Conservation (phyloP, 1,140 invertebrate genomes). For the Spodoptera frugiperda region DNA sequence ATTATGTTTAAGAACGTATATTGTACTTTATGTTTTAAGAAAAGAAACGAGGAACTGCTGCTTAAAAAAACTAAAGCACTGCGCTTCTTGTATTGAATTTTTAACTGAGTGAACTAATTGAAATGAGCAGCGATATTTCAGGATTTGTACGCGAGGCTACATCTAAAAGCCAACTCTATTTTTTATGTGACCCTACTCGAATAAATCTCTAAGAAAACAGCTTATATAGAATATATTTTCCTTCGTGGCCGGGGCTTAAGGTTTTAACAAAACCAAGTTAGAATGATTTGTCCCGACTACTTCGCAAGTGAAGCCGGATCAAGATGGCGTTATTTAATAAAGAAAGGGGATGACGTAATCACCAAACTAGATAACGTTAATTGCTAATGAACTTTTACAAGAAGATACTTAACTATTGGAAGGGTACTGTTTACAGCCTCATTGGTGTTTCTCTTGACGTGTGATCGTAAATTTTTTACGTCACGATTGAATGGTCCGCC, state of each 20-base stretch:
- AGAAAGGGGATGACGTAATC: conserved; percentile 37
- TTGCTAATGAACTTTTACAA: conserved; percentile 81
- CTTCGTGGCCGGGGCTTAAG: conserved; percentile 38
- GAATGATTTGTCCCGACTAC: conserved; percentile 37
- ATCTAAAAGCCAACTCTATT: conserved; percentile 47
- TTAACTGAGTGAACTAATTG: conserved; percentile 45
- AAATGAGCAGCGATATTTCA: conserved; percentile 49
- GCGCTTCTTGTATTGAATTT: conserved; percentile 33
- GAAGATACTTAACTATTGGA: conserved; percentile 69
- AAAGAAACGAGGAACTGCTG: not conserved
- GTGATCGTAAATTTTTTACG: conserved; percentile 84
- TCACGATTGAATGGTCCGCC: conserved; percentile 80
- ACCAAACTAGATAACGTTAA: conserved; percentile 63
- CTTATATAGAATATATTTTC: conserved; percentile 48
- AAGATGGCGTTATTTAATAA: conserved; percentile 40
- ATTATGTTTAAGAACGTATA: not conserved
- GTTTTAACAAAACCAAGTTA: conserved; percentile 46
- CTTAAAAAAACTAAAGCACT: conserved; percentile 5
- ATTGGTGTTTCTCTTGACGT: conserved; percentile 84
- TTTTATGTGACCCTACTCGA: conserved; percentile 49
- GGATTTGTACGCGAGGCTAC: conserved; percentile 46
- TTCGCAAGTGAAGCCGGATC: not conserved
- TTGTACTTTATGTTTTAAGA: not conserved
- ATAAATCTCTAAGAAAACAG: conserved; percentile 49
- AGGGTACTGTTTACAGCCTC: conserved; percentile 80